phyloP scores from a whole-genome alignment of 35 echinoderm and acorn worm genomes.

The Heliocidaris erythrogramma region DNA sequence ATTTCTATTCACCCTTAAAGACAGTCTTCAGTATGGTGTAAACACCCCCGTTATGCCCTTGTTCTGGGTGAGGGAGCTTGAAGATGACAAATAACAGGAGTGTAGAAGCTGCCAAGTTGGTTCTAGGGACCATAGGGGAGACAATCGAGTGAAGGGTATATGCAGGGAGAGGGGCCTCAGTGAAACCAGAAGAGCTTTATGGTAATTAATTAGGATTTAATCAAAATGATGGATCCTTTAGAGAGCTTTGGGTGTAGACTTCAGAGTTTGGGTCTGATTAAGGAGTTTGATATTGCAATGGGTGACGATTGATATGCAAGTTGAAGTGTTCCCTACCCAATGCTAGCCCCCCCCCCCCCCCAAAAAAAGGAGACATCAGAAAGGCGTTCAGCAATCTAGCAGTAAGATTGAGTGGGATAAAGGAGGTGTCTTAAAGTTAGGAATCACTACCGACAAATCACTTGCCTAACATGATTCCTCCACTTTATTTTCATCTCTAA shows the following conservation, averaged over 20 bases:
- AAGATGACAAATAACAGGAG: constrained; percentile 1
- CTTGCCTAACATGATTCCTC: too few relatives aligned
- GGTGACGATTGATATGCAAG: too few relatives aligned
- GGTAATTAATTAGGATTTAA: background rate
- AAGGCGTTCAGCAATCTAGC: too few relatives aligned
- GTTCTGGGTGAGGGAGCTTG: background rate
- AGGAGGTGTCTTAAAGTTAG: too few relatives aligned
- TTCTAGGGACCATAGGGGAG: background rate
- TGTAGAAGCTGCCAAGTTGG: background rate
- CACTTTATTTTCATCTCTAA: too few relatives aligned
- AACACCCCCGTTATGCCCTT: background rate
- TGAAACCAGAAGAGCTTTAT: background rate
- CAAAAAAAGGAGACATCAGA: too few relatives aligned
- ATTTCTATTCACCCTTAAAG: background rate
- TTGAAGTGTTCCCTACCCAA: too few relatives aligned
- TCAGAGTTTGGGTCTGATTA: background rate
- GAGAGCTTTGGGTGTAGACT: background rate
- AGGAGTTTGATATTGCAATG: too few relatives aligned
- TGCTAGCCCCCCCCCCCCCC: too few relatives aligned
- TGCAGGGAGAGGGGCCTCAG: background rate
- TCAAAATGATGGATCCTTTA: background rate
- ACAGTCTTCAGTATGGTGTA: background rate
- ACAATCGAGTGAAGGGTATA: background rate
- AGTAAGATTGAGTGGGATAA: too few relatives aligned
- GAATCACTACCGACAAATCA: too few relatives aligned